Evolutionary conservation across 2,797 vertebrate species (phyloP).

Genomic region (Ispidina lecontei): DNA sequence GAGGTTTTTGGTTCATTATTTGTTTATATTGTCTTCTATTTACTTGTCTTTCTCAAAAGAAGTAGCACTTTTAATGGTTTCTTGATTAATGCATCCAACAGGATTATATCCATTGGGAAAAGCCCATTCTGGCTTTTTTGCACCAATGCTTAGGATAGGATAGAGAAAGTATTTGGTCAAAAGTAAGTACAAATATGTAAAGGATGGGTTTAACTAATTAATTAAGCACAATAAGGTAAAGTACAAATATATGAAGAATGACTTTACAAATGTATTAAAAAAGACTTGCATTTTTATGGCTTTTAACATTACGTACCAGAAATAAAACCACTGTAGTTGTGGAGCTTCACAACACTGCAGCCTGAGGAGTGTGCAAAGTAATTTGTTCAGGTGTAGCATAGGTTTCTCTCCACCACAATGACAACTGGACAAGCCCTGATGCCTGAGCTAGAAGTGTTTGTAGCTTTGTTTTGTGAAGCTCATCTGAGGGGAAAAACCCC

Average conservation of each 20-base stretch:
- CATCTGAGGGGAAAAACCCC: not conserved
- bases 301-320: not conserved
- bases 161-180: not conserved
- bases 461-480: not conserved
- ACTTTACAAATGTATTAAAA: not conserved
- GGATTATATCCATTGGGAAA: not conserved
- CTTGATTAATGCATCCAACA: not conserved
- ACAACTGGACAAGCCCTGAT: not conserved
- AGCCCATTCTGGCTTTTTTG: not conserved
- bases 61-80: not conserved
- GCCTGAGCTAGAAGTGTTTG: not conserved
- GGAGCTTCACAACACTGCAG: not conserved
- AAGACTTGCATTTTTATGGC: not conserved
- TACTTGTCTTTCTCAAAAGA: not conserved
- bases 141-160: not conserved
- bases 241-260: not conserved
- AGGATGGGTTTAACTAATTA: not conserved
- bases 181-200: not conserved
- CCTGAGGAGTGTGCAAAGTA: not conserved
- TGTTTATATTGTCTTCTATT: not conserved
- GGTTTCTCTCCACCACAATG: not conserved
- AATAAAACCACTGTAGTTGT: not conserved
- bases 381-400: not conserved
- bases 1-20: not conserved
- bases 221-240: not conserved